These are phyloP conservation scores for Dascillus cervinus DNA, from an alignment of 2,888 invertebrate species.

Conservation along the genomic window DNA sequence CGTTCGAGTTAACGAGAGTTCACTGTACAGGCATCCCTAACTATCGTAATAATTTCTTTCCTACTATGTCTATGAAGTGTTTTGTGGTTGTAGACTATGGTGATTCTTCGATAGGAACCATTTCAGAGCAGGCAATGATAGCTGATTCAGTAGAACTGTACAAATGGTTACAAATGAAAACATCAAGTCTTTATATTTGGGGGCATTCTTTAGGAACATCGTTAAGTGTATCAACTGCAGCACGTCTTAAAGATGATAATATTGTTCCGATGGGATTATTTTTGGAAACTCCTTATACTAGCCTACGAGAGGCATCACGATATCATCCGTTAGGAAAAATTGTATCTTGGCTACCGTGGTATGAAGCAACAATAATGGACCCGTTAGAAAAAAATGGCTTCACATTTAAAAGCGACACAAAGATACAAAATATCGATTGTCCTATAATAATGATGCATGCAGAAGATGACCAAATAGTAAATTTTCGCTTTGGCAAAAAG, in stretches of 20 bases:
- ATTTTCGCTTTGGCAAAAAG: conserved; percentile 27
- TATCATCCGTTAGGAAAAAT: conserved; percentile 2
- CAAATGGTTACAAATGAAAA: conserved; percentile 27
- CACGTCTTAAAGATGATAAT: conserved; percentile 17
- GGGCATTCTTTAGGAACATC: conserved; percentile 37
- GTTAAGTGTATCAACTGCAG: conserved; percentile 28
- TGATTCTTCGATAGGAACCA: conserved; percentile 29
- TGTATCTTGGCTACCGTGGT: not conserved
- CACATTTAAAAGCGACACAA: conserved; percentile 26
- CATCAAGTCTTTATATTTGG: conserved; percentile 30
- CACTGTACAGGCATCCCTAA: too few relatives aligned
- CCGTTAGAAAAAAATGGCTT: conserved; percentile 33
- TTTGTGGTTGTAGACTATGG: conserved; percentile 28
- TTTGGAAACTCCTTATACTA: conserved; percentile 33
- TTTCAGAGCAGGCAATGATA: conserved; percentile 31
- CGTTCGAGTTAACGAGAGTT: too few relatives aligned
- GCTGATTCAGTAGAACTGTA: conserved; percentile 34
- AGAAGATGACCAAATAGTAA: conserved; percentile 32
- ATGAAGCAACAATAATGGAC: conserved; percentile 23
- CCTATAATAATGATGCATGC: conserved; percentile 36
- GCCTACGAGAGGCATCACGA: conserved; percentile 25
- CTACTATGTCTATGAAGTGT: not conserved
- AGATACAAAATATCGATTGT: conserved; percentile 30
- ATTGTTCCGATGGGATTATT: conserved; percentile 26
- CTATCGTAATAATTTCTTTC: too few relatives aligned